A percentile compares a stretch with the other conserved stretches of the same genome.
These are phyloP conservation scores for Jordanella pulchra DNA, from an alignment of 2,797 vertebrate species.

Conservation along the genomic window DNA sequence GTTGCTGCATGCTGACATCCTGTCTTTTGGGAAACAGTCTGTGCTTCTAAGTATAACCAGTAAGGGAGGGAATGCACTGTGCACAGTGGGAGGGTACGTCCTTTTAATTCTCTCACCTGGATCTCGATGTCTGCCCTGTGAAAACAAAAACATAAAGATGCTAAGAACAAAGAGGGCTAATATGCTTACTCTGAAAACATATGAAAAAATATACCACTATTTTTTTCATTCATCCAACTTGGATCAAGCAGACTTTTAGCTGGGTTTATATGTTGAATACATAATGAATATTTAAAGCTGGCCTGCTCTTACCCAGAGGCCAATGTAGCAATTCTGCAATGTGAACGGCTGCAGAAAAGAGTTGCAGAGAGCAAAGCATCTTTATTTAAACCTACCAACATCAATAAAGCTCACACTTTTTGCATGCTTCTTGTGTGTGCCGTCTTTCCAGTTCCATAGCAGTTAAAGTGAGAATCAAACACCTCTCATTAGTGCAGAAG, in stretches of 20 bases:
- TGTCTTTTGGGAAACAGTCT: neutral
- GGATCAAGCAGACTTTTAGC: conserved; percentile 25
- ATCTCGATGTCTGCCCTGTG: conserved; percentile 74
- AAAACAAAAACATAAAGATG: conserved; percentile 34
- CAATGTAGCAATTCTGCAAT: neutral
- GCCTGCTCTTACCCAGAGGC: conserved; percentile 22
- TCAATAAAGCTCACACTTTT: neutral
- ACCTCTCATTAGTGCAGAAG: conserved; percentile 1
- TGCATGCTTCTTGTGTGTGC: neutral
- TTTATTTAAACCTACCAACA: neutral
- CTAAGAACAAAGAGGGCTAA: neutral
- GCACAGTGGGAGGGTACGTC: neutral
- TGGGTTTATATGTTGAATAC: conserved; percentile 15
- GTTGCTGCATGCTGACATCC: conserved; percentile 1
- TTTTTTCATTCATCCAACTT: neutral
- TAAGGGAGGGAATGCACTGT: neutral
- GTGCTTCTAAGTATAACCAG: neutral
- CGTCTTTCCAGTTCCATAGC: neutral
- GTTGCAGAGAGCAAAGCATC: conserved; percentile 2
- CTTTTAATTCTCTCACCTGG: conserved; percentile 67
- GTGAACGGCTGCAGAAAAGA: conserved; percentile 12
- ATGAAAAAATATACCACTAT: no score
- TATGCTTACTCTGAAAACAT: neutral
- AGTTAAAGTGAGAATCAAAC: neutral
- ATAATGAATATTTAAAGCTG: conserved; percentile 20